Base-by-base conservation (phyloP, 2,888 invertebrate genomes). In the Eupithecia tripunctaria region DNA sequence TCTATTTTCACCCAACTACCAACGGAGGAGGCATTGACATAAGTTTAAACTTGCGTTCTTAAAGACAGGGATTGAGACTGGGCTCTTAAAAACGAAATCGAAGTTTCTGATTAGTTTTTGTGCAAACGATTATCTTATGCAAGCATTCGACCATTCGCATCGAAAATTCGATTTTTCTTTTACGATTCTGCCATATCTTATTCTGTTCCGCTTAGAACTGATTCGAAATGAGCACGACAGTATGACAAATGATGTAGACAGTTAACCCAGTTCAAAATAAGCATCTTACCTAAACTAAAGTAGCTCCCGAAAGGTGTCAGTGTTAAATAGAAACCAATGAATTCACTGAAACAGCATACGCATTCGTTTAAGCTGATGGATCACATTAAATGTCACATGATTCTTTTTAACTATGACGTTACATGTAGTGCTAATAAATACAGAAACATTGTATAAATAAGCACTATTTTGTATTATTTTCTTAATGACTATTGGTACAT, bases 391-490 rank as follows among this genome's bases (percentile, higher is more conserved):
- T 64, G 38, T 14, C 14, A 21, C 15, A 25, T 64, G 14, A 12
- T 25, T 64, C 1, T 1, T 64, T 41, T 64, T 38, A 38, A 38
- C n/a, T 36, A 62, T 56, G 25, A 15, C 38, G 6, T 64, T 64
- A 5, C 36, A 21, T 63, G 63, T 63, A 71, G 6, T 36, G 8
- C 36, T 36, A 8, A 5, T 36, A 8, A 1, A 36, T 36, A 36
- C 36, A 36, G 62, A 47, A 25, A 70, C 63, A 56, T 32, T n/a
- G 29, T 64, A 38, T 73, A 65, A 38, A 56, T 68, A 68, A 51
- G 59, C 59, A 68, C 65, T 68, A 74, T 56, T 70, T 68, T 63
- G 25, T 59, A 51, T 69, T 66, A 68, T 62, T 71, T 51, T 43
- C 38, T 67, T 38, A 51, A 67, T 18, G n/a, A 51, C 25, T 59